A percentile compares a stretch with the other conserved stretches of the same genome.
phyloP scores from a whole-genome alignment of 2,888 invertebrate genomes.

The Rhingia rostrata region DNA sequence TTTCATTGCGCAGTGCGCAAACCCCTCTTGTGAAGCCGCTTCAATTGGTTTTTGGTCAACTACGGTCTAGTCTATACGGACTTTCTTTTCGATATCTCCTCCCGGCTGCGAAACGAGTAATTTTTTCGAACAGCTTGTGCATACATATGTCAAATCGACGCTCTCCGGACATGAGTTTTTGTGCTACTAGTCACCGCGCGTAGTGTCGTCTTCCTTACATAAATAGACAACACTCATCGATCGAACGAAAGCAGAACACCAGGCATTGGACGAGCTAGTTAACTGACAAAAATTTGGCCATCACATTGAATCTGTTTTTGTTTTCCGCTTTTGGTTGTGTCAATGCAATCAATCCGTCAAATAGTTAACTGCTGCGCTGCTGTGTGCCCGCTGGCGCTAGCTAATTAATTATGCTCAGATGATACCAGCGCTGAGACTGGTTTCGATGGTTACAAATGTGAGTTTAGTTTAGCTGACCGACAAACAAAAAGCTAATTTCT shows the following conservation, averaged over 20 bases:
- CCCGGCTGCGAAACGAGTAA: constrained; percentile 35
- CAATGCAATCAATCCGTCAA: constrained; percentile 29
- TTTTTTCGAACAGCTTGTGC: constrained; percentile 59
- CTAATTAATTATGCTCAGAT: constrained; percentile 54
- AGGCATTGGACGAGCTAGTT: constrained; percentile 24
- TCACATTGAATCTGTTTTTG: constrained; percentile 46
- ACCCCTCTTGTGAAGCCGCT: constrained; percentile 3
- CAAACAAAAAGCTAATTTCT: constrained; percentile 16
- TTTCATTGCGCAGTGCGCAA: constrained; percentile 24
- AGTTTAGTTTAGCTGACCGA: constrained; percentile 18
- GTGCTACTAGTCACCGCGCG: constrained; percentile 18
- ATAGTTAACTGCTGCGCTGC: not conserved
- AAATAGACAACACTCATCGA: constrained; percentile 21
- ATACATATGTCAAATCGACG: constrained; percentile 50
- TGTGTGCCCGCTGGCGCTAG: constrained; percentile 39
- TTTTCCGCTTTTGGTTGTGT: constrained; percentile 41
- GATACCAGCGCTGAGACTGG: constrained; percentile 35
- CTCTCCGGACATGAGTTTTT: constrained; percentile 40
- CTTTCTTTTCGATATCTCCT: constrained; percentile 69
- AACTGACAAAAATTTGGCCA: constrained; percentile 47
- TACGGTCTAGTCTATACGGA: constrained; percentile 24
- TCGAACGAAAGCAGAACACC: constrained; percentile 45
- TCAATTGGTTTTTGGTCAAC: constrained; percentile 8
- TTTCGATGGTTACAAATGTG: constrained; percentile 19
- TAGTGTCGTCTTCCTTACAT: constrained; percentile 6